Base-by-base conservation (phyloP, 2,888 invertebrate species). In the Cenopis cana region DNA sequence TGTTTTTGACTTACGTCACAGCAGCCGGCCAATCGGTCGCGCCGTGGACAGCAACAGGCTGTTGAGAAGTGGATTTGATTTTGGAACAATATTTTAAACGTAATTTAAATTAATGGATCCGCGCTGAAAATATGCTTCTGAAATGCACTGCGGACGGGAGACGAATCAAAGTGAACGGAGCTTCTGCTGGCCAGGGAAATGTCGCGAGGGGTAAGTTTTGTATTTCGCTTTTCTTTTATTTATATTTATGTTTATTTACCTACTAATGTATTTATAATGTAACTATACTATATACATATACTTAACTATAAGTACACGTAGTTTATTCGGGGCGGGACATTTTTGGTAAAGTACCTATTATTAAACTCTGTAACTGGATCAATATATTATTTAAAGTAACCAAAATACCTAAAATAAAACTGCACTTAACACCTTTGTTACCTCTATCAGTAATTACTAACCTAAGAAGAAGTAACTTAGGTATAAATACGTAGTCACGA, bases 71-170 rank as follows among this genome's bases (percentile, higher is more conserved):
- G 82, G 87, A 85, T 86, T 84, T 85, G 81, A 79, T 86, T 82
- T 80, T 78, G 75, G 81, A 82, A 85, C 81, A 82, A 78, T 82
- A 65, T 79, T 79, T 80, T 78, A 74, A 76, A 76, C 76, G 77
- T 81, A 82, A 77, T 76, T 74, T 82, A 77, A 79, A 83, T 84
- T 86, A 79, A 88, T 87, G 86, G 86, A 86, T 85, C 81, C 72
- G 80, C 81, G 80, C 80, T 82, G 77, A 80, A 89, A 91, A 82
- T 87, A 93, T 93, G 93, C 85, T 93, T 81, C 86, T 93, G 81
- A 93, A 93, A 93, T 93, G 93, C 79, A 92, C 93, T 78, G 91
- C 93, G 75, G 93, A 93, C 83, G 93, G 93, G 79, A 89, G 91
- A 81, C 86, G 90, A 77, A 92, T 93, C 85, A 93, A 93, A 91